phyloP scores from a whole-genome alignment of 1,140 invertebrate species.

The Ctenoplectra terminalis region DNA sequence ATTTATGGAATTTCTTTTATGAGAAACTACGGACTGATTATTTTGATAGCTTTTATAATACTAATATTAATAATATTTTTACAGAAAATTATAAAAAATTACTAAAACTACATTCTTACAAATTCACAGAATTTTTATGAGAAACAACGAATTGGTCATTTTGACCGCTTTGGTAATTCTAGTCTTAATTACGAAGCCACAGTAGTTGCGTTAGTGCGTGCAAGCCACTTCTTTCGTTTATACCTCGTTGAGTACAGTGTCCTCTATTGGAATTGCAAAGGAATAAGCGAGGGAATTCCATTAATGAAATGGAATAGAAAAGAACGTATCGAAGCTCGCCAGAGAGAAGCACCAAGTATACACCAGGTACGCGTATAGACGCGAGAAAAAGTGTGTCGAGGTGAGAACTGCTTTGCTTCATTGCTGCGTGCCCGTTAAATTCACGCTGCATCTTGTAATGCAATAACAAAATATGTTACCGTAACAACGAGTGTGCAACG shows the following conservation, averaged over 20 bases:
- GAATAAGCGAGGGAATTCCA: constrained; percentile 15
- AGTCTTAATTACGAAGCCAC: too few species aligned
- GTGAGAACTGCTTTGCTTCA: constrained; percentile 40
- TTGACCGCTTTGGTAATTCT: too few species aligned
- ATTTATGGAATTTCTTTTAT: too few species aligned
- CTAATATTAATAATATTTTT: too few species aligned
- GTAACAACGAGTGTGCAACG: too few species aligned
- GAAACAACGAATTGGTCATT: too few species aligned
- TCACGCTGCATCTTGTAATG: background rate
- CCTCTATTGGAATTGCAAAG: constrained; percentile 22
- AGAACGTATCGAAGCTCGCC: background rate
- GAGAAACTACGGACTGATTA: too few species aligned
- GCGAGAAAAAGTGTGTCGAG: constrained; percentile 22
- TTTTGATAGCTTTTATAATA: too few species aligned
- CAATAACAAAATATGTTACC: background rate
- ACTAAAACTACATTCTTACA: too few species aligned
- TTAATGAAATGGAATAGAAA: constrained; percentile 33
- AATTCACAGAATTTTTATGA: too few species aligned
- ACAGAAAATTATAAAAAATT: too few species aligned
- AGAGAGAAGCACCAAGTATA: background rate
- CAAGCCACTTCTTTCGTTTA: background rate
- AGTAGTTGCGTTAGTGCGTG: too few species aligned
- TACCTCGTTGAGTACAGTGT: background rate
- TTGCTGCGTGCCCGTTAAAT: constrained; percentile 13
- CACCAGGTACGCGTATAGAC: background rate